These are phyloP conservation scores for Tiliacea aurago DNA, from an alignment of 2,888 invertebrate genomes.

Conservation along the genomic window DNA sequence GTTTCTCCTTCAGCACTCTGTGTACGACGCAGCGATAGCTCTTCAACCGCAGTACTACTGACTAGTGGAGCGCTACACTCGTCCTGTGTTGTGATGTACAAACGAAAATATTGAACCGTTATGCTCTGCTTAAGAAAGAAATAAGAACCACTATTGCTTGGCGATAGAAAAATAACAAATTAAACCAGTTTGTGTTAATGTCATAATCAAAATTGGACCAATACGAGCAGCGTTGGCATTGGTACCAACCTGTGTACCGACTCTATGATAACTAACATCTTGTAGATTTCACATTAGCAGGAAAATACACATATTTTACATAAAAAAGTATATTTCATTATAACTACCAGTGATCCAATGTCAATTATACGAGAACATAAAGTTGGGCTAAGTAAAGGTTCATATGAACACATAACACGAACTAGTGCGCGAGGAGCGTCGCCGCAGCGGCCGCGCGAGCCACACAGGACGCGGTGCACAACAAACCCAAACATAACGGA, in stretches of 20 bases:
- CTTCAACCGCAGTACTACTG: conserved; percentile 66
- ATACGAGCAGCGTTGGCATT: not conserved
- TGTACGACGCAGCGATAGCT: conserved; percentile 68
- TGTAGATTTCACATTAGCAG: not conserved
- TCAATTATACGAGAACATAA: conserved; percentile 51
- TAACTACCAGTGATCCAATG: conserved; percentile 54
- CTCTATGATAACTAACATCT: not conserved
- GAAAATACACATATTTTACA: not conserved
- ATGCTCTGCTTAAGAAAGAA: conserved; percentile 20
- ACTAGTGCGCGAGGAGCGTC: not conserved
- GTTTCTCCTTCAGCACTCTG: conserved; percentile 6
- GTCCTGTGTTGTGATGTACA: conserved; percentile 1
- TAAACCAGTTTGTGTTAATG: conserved; percentile 28
- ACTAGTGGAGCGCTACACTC: conserved; percentile 4
- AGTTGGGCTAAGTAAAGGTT: conserved; percentile 29
- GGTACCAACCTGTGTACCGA: not conserved
- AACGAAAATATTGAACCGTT: conserved; percentile 6
- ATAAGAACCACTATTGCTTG: conserved; percentile 38
- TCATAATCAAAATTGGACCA: conserved; percentile 67
- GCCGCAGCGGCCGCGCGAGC: not conserved
- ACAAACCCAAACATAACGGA: conserved; percentile 77
- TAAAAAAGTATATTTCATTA: not conserved
- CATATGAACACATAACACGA: not conserved
- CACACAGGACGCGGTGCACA: conserved; percentile 71
- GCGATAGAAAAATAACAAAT: conserved; percentile 28